Conservation (phyloP, 2,888 invertebrate genomes). For the Erpobdella octoculata region DNA sequence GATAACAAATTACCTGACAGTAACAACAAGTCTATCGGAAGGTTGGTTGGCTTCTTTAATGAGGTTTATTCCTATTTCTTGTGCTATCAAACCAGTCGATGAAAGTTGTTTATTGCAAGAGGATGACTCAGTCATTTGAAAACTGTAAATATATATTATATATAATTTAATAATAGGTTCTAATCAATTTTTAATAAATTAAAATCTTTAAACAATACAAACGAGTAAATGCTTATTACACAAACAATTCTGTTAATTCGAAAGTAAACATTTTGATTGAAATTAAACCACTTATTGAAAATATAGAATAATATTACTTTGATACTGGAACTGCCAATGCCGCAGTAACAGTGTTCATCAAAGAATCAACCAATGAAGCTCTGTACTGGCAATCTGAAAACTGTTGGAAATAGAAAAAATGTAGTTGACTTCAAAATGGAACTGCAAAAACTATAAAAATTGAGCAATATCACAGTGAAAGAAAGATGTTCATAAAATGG, state of each 20-base stretch:
- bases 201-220: neutral
- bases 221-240: neutral
- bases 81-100: too few species aligned
- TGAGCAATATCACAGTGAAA: neutral
- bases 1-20: too few species aligned
- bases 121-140: too few species aligned
- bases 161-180: neutral
- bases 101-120: too few species aligned
- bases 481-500: neutral
- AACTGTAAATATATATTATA: too few species aligned
- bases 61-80: too few species aligned
- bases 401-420: constrained; percentile 32
- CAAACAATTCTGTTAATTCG: too few species aligned
- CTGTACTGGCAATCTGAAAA: constrained; percentile 67
- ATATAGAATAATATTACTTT: neutral
- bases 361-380: constrained; percentile 79
- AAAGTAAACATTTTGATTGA: too few species aligned
- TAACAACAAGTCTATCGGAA: too few species aligned
- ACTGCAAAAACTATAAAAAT: neutral
- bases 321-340: constrained; percentile 53
- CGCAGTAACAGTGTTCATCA: constrained; percentile 87
- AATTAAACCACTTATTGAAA: neutral
- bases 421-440: neutral
- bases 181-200: neutral
- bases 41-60: neutral